These are phyloP conservation scores for Cataglyphis albicans DNA, from an alignment of 2,888 invertebrate genomes.

Conservation along the genomic window DNA sequence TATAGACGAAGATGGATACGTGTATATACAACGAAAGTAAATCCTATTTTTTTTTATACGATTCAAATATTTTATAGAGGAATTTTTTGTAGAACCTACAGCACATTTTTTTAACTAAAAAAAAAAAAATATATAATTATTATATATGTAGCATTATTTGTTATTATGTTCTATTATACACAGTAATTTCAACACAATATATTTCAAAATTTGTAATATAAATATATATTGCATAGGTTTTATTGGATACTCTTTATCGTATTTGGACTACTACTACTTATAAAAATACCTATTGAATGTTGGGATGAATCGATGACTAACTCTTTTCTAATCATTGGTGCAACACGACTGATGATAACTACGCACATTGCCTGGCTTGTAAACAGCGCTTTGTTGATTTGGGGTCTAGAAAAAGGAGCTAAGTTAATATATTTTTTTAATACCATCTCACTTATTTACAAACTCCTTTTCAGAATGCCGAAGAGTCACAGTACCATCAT, in stretches of 20 bases:
- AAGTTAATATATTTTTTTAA: slow-evolving; percentile 88
- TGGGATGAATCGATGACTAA: slow-evolving; percentile 90
- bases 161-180: neutral
- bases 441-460: slow-evolving; percentile 75
- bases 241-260: slow-evolving; percentile 90
- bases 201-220: neutral
- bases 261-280: slow-evolving; percentile 89
- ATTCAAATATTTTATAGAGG: neutral
- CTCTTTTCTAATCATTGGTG: slow-evolving; percentile 90
- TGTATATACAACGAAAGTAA: slow-evolving; percentile 94
- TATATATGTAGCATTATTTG: neutral
- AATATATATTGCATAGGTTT: slow-evolving; percentile 87
- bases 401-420: slow-evolving; percentile 91
- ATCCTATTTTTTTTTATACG: slow-evolving; percentile 58
- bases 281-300: slow-evolving; percentile 93
- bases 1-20: slow-evolving; percentile 91
- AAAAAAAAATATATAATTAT: neutral
- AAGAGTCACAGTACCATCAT: slow-evolving; percentile 81
- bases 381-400: slow-evolving; percentile 91
- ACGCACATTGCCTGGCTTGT: slow-evolving; percentile 91
- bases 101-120: neutral
- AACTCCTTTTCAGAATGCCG: slow-evolving; percentile 80
- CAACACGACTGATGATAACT: slow-evolving; percentile 89
- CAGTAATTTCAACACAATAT: neutral
- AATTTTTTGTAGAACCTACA: neutral